Evolutionary conservation across 1,140 invertebrate genomes (phyloP), one percentile per base, ranked within the genome.

Genomic region (Phymorhynchus buccinoides): DNA sequence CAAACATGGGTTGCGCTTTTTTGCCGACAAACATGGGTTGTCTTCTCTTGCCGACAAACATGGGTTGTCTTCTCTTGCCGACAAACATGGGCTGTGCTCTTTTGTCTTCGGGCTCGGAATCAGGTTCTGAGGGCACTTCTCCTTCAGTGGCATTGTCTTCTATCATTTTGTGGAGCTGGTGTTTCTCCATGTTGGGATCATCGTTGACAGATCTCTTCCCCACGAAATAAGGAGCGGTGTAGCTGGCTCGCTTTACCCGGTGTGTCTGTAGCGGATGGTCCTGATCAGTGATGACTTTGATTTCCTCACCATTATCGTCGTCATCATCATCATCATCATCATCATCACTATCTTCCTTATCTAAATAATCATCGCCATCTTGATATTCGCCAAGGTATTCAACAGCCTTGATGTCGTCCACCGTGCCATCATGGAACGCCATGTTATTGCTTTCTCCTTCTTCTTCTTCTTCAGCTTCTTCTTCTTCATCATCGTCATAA

Each of bases 21-120:
- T 85, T 85, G 18, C 84, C 84, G 30, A 85, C 79, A 56, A 85
- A 85, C 56, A 52, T 35, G 22, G 84, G 84, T 14, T 14, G 44
- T 35, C 39, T 32, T 27, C 80, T 22, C 37, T 83, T 86, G 3
- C 81, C 85, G 0, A 83, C 81, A 41, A 86, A 86, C 68, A 66
- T 39, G 3, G 81, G 52, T 27, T 14, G 44, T 35, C 39, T n/a
- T 16, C 80, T n/a, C 30, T 81, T 85, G 27, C 84, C 84, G 1
- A 85, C 71, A 66, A 82, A 82, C 68, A 35, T 35, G 16, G 68
- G 52, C 6, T n/a, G 71, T 22, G 37, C 2, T 77, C 73, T 71
- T 30, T 62, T 82, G 32, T 80, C 85, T 18, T 73, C 35, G 66
- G 82, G 83, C 12, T 37, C 22, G 27, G 12, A 52, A 30, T 18